Evolutionary conservation across 1,140 invertebrate genomes (phyloP).

Genomic region (Danaus plexippus): DNA sequence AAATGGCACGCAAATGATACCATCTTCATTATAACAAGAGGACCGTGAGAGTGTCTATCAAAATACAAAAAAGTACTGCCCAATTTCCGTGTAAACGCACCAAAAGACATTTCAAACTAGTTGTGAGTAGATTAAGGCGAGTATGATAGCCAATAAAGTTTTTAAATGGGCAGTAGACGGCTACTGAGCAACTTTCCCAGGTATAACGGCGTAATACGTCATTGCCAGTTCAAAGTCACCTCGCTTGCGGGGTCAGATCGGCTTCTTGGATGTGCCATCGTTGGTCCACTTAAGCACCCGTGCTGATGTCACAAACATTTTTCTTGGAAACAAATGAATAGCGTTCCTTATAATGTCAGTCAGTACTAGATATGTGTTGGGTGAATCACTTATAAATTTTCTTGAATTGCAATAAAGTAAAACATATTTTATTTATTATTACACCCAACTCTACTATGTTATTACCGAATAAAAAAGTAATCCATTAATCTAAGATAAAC

Average conservation of each 20-base stretch:
- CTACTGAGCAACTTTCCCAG: slow-evolving; percentile 58
- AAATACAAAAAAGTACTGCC: slow-evolving; percentile 33
- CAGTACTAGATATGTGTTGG: no score
- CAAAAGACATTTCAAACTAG: slow-evolving; percentile 58
- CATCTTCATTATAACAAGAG: slow-evolving; percentile 40
- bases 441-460: no score
- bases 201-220: slow-evolving; percentile 43
- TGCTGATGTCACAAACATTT: not conserved
- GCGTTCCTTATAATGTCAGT: no score
- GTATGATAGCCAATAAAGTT: slow-evolving; percentile 63
- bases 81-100: slow-evolving; percentile 58
- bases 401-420: no score
- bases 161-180: slow-evolving; percentile 48
- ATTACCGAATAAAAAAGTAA: not conserved
- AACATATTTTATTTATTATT: no score
- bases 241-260: slow-evolving; percentile 34
- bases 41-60: slow-evolving; percentile 49
- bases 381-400: no score
- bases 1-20: slow-evolving; percentile 53
- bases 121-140: slow-evolving; percentile 44
- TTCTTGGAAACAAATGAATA: no score
- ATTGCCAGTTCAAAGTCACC: slow-evolving; percentile 41
- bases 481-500: slow-evolving; percentile 5
- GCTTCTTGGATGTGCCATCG: slow-evolving; percentile 8
- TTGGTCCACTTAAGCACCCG: slow-evolving; percentile 3